Conservation (phyloP, 64 coral and sea anemone genomes). For the Stylophora pistillata region DNA sequence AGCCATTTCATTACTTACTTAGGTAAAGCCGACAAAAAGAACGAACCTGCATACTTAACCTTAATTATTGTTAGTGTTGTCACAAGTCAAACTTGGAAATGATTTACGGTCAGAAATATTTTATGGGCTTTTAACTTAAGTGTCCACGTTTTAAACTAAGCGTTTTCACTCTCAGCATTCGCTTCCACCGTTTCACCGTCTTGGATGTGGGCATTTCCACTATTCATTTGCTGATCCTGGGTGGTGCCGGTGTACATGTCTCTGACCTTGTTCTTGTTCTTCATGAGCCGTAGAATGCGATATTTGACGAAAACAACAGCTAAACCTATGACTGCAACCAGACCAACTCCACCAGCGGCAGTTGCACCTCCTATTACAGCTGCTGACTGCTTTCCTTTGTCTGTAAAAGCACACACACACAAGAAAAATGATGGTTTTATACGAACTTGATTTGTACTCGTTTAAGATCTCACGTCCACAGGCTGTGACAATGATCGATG, state of each 20-base stretch:
- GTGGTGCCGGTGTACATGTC: neutral
- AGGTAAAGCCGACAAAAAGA: too few species aligned
- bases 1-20: too few species aligned
- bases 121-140: too few species aligned
- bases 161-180: neutral
- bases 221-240: neutral
- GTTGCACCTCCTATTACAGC: conserved; percentile 7
- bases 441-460: too few species aligned
- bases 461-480: too few species aligned
- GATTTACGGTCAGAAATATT: too few species aligned
- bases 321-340: neutral
- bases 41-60: too few species aligned
- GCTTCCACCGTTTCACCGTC: conserved; percentile 11
- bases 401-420: neutral
- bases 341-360: conserved; percentile 3
- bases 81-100: too few species aligned
- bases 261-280: conserved; percentile 10
- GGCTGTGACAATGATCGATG: too few species aligned
- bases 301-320: conserved; percentile 18
- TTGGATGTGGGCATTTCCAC: neutral
- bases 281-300: neutral
- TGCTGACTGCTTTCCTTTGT: conserved; percentile 1
- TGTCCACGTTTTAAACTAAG: neutral
- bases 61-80: too few species aligned
- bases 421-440: neutral